These are phyloP conservation scores for Diplodus sargus DNA, from an alignment of 2,797 vertebrate genomes.

Conservation along the genomic window DNA sequence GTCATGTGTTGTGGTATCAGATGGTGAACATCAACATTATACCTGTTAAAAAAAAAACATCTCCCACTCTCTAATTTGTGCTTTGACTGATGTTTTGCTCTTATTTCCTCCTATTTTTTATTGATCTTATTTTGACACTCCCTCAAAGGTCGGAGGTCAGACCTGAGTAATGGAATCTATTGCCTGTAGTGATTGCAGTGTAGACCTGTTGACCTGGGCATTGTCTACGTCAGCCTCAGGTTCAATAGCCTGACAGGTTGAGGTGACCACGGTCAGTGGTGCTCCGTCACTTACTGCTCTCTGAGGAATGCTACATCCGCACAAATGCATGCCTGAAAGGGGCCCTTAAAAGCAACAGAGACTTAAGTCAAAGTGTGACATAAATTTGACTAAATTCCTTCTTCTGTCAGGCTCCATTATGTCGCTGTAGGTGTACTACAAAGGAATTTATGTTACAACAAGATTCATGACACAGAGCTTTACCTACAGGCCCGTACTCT, in stretches of 20 bases:
- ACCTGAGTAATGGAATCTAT: slow-evolving; percentile 71
- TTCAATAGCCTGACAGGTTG: slow-evolving; percentile 73
- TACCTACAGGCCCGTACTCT: not conserved
- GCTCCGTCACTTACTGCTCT: slow-evolving; percentile 62
- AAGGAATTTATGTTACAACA: slow-evolving; percentile 21
- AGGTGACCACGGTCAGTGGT: slow-evolving; percentile 70
- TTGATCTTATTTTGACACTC: slow-evolving; percentile 57
- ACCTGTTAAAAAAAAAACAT: not conserved
- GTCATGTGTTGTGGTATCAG: too few species aligned
- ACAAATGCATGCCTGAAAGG: slow-evolving; percentile 65
- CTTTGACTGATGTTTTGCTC: slow-evolving; percentile 37
- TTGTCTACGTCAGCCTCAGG: slow-evolving; percentile 73
- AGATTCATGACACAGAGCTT: slow-evolving; percentile 16
- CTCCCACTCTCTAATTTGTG: not conserved
- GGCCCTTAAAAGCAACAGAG: slow-evolving; percentile 53
- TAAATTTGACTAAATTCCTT: slow-evolving; percentile 59
- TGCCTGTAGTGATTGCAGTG: slow-evolving; percentile 69
- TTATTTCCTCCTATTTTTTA: slow-evolving; percentile 54
- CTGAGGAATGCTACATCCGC: slow-evolving; percentile 68
- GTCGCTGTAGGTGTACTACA: slow-evolving; percentile 11
- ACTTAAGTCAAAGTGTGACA: slow-evolving; percentile 59
- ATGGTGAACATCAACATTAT: not conserved
- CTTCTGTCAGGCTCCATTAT: slow-evolving; percentile 29
- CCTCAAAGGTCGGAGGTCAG: slow-evolving; percentile 68
- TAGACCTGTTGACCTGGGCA: slow-evolving; percentile 73